A percentile compares a stretch with the other conserved stretches of the same genome.
Evolutionary conservation across 2,797 vertebrate genomes (phyloP).

Genomic region (Ctenopoma multispine): DNA sequence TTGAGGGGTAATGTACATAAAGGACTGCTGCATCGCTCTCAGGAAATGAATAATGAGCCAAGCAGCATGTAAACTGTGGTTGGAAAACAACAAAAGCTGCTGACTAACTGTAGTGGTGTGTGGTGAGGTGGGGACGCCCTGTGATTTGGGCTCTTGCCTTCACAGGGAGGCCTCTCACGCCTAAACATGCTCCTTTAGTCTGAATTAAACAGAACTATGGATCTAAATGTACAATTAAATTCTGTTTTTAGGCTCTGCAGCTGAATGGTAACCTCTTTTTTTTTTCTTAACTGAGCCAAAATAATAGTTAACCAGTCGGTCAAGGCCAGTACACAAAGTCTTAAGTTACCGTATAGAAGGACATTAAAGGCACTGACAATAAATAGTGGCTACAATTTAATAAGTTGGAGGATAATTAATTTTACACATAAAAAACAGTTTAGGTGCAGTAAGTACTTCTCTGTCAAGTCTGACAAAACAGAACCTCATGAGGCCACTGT

Average conservation of each 20-base stretch:
- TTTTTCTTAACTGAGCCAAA: too few relatives aligned
- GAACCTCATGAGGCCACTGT: too few relatives aligned
- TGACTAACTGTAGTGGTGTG: slow-evolving; percentile 78
- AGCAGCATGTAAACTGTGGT: slow-evolving; percentile 81
- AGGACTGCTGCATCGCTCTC: slow-evolving; percentile 63
- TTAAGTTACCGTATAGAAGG: not conserved
- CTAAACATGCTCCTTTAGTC: slow-evolving; percentile 67
- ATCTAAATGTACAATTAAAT: slow-evolving; percentile 45
- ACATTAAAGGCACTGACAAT: not conserved
- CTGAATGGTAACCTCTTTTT: not conserved
- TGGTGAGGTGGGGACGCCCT: slow-evolving; percentile 67
- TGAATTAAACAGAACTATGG: slow-evolving; percentile 22
- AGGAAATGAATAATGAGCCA: slow-evolving; percentile 76
- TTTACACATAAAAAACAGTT: not conserved
- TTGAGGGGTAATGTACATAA: slow-evolving; percentile 64
- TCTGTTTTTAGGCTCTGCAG: slow-evolving; percentile 50
- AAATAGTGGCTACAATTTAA: not conserved
- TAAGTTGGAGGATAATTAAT: not conserved
- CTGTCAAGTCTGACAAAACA: not conserved
- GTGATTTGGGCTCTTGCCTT: slow-evolving; percentile 62
- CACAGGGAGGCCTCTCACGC: slow-evolving; percentile 56
- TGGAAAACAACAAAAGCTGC: slow-evolving; percentile 83
- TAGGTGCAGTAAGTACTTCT: not conserved
- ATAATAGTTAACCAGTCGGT: not conserved
- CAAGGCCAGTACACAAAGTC: not conserved